Base-by-base conservation (phyloP, 1,140 invertebrate species). In the Ruditapes philippinarum region DNA sequence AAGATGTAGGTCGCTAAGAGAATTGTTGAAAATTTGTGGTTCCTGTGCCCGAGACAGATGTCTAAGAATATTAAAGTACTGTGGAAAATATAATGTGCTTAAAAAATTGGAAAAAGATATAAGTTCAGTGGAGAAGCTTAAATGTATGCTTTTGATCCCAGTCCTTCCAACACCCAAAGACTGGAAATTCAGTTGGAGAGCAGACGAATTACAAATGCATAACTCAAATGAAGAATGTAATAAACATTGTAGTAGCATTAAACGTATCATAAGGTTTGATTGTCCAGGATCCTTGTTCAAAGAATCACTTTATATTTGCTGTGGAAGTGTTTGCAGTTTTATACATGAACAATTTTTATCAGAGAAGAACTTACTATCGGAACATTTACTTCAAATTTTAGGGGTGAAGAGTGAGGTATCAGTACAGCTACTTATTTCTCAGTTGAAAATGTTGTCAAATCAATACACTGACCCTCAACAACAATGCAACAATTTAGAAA, bases 1-100 rank as follows among this genome's bases (percentile, higher is more conserved):
- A 25, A 89, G 91, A 79, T 88, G 88, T 45, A 68, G 74, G 54
- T 88, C 79, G 25, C 78, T 91, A 33, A 7, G n/a, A 28, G 33
- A 54, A 36, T n/a, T 89, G 70, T 60, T 42, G 22, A 22, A 42
- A 54, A 76, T 40, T 31, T 74, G 88, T 33, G 0, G 17, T 12
- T n/a, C 31, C 1, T 73, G 89, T 25, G 73, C 76, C 28, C 25
- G 88, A 36, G 25, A 65, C 25, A 25, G 88, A 57, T 87, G 42
- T 19, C 14, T 22, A n/a, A 51, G 38, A 36, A 54, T 91, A 9
- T 28, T 91, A 7, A 36, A 79, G 17, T 91, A 91, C 76, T 31
- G 42, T 45, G 42, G 42, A 45, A 45, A 45, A 45, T 45, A 14
- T 5, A 14, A 45, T 7, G 42, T 45, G 42, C 5, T 45, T 14